phyloP scores from a whole-genome alignment of 2,797 vertebrate species.

The Chelmon rostratus region DNA sequence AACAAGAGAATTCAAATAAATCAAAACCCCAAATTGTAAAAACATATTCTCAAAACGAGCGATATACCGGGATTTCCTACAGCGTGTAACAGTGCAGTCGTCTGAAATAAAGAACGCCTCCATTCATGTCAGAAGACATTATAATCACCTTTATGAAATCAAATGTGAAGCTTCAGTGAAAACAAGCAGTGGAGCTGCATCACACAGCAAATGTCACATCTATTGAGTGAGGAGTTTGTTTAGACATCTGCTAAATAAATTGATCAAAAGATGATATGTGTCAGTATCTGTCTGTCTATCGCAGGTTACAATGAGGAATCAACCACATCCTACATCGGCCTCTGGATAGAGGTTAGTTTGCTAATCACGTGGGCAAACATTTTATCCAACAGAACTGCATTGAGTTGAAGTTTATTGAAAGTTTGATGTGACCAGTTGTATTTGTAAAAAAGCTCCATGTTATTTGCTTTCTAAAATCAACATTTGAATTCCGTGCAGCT shows the following conservation, averaged over 20 bases:
- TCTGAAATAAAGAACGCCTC: neutral
- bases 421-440: no score
- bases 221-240: neutral
- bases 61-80: neutral
- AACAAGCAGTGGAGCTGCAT: neutral
- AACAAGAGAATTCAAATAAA: neutral
- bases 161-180: neutral
- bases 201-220: neutral
- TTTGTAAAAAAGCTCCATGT: no score
- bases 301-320: neutral
- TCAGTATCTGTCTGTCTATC: neutral
- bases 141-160: neutral
- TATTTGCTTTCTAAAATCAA: no score
- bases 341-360: no score
- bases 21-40: neutral
- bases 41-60: neutral
- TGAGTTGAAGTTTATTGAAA: no score
- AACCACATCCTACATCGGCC: neutral
- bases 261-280: neutral
- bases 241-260: neutral
- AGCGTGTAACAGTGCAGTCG: fast-evolving
- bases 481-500: no score
- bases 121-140: neutral
- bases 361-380: no score
- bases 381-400: no score